Evolutionary conservation across 30 jellyfish, hydroid and myxozoan genomes (phyloP), one percentile per base, ranked within the genome.

Genomic region (Hydractinia symbiolongicarpus): DNA sequence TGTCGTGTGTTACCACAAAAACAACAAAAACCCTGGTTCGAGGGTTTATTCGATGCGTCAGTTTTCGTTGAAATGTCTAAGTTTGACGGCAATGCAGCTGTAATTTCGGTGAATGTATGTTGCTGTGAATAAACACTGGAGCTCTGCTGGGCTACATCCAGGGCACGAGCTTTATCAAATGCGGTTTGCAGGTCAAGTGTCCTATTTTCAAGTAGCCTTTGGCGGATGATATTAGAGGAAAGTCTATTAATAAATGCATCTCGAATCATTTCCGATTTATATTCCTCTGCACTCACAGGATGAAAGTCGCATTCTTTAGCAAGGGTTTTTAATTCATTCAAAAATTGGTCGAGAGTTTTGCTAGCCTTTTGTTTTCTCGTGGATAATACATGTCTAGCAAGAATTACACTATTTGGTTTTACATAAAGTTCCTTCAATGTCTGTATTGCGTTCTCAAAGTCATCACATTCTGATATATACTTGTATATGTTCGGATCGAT

Each of bases 241-340:
- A 79, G 67, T n/a, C 90, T 86, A 16, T 54, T 79, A 7, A 86
- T 86, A 20, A 86, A 86, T 17, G 89, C 53, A 80, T 86, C 95
- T 20, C 95, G 51, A 30, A 86, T 74, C 44, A 50, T 17, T n/a
- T 70, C 95, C 17, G 79, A 86, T 10, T 81, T 54, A 86, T 79
- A 69, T 49, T 80, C 50, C 49, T 50, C 55, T 30, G 95, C 95
- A 14, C 54, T 78, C 44, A 78, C 85, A 67, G 84, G 8, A 49
- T 72, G 50, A 66, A 86, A 73, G 49, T 86, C 80, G 64, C 95
- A 86, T 7, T 80, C 95, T 86, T 86, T 86, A 57, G 86, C 73
- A 9, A 86, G 79, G 16, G 49, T 15, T 6, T 73, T 70, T 13
- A 86, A 76, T 7, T n/a, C 90, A 13, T 86, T 84, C 15, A 86